Base-by-base conservation (phyloP, 2,113 vertebrate species). In the Hassar affinis region DNA sequence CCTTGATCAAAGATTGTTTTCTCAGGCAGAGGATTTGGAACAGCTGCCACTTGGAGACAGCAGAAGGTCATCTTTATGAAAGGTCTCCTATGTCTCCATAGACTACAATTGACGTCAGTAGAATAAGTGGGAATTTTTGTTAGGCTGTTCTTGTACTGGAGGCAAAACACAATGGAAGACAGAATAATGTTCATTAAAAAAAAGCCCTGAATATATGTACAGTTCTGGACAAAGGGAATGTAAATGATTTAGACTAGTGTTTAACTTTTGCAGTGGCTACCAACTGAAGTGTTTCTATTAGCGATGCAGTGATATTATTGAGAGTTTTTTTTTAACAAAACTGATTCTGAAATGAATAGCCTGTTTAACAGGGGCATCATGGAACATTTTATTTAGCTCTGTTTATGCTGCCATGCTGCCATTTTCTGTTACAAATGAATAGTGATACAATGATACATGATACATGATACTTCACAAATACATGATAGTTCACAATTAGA, bases 1-100 rank as follows among this genome's bases (percentile, higher is more conserved):
- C 85, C 81, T 85, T 85, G 85, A 86, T 88, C 87, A 86, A 86
- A 88, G 76, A 72, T 84, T 61, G 68, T 82, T 86, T 61, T 85
- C 61, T 85, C 66, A 71, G 80, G 74, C 61, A 68, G 38, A 75
- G 80, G 79, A 62, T 82, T 79, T 62, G 51, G 66, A 38, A 69
- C 71, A 71, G 81, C 83, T 85, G 71, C 62, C 83, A 82, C 27
- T 47, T 49, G 51, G 80, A 82, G 74, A 79, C 47, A 59, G 76
- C 42, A 74, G 64, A 81, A 84, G 82, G 85, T 81, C 86, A 84
- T 79, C 35, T 42, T 25, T 64, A 82, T 64, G n/a, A 79, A 81
- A 85, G 77, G 76, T 64, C 38, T 82, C 38, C 69, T 49, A 79
- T 57, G 79, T 85, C 81, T 79, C 79, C 38, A 22, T 38, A 80